These are phyloP conservation scores for Scomber japonicus DNA, from an alignment of 2,113 vertebrate species.

Conservation along the genomic window DNA sequence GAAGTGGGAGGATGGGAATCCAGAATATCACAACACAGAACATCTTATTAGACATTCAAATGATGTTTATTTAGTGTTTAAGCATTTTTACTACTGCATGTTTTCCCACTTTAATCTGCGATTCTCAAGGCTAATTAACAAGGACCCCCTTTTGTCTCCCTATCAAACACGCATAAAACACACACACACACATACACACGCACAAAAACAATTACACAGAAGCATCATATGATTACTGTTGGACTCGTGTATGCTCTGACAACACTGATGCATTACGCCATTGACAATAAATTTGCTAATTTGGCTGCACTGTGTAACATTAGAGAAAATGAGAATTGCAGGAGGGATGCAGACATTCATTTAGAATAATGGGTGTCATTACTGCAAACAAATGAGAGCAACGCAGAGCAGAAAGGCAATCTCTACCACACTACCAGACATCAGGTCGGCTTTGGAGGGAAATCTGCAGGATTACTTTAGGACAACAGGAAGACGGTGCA, in stretches of 20 bases:
- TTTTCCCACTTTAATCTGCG: no score
- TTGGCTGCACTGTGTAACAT: constrained; percentile 27
- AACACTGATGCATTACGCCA: constrained; percentile 21
- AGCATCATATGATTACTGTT: not conserved
- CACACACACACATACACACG: no score
- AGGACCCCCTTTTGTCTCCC: no score
- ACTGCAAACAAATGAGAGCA: constrained; percentile 42
- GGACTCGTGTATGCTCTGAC: not conserved
- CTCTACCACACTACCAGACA: constrained; percentile 5
- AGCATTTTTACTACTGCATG: no score
- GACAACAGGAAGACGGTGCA: not conserved
- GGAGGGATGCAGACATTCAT: constrained; percentile 29
- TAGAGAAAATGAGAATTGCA: constrained; percentile 47
- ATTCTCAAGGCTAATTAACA: no score
- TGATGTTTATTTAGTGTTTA: no score
- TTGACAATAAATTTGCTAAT: constrained; percentile 35
- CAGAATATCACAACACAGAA: no score
- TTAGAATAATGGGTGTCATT: constrained; percentile 60
- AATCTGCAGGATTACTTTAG: constrained; percentile 23
- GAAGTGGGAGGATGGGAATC: no score
- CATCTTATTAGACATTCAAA: no score
- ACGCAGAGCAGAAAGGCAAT: constrained; percentile 22
- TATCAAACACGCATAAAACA: no score
- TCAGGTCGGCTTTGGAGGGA: constrained; percentile 4
- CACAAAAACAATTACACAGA: not conserved